Conservation (phyloP, 2,797 vertebrate genomes). For the Brotogeris chrysoptera region DNA sequence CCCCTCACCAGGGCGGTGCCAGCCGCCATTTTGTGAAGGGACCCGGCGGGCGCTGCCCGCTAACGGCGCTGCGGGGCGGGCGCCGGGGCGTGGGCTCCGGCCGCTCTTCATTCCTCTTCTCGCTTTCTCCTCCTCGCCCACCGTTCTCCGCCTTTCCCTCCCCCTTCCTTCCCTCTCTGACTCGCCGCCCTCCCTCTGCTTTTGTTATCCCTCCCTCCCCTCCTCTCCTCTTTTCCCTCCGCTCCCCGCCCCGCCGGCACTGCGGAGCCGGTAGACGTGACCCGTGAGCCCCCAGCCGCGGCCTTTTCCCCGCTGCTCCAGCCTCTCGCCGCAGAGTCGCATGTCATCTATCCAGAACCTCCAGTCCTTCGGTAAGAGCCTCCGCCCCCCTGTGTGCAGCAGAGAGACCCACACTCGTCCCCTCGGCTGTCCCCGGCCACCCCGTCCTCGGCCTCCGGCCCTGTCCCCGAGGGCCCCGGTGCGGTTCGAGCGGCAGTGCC, state of each 20-base stretch:
- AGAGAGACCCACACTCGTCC: neutral
- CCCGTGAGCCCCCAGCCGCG: conserved; percentile 68
- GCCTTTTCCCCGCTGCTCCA: conserved; percentile 71
- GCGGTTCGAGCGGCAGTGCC: too few species aligned
- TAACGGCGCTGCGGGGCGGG: neutral
- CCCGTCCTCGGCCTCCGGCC: neutral
- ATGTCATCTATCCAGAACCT: conserved; percentile 85
- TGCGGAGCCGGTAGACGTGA: conserved; percentile 58
- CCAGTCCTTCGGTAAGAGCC: conserved; percentile 78
- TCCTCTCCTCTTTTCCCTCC: neutral
- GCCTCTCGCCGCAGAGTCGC: conserved; percentile 79
- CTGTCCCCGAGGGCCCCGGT: neutral
- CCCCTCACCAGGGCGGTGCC: neutral
- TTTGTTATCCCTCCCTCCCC: neutral
- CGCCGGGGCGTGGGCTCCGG: neutral
- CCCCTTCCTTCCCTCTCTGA: neutral
- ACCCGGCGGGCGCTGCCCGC: neutral
- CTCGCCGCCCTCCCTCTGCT: neutral
- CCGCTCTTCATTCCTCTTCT: neutral
- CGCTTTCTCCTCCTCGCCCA: neutral
- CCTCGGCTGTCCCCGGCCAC: neutral
- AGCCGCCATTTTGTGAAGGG: conserved; percentile 73
- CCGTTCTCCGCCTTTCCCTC: neutral
- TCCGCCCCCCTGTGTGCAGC: neutral
- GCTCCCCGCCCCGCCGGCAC: neutral